Evolutionary conservation across 2,113 vertebrate species (phyloP), one percentile per base, ranked within the genome.

Genomic region (Ptilorrhoa leucosticta): DNA sequence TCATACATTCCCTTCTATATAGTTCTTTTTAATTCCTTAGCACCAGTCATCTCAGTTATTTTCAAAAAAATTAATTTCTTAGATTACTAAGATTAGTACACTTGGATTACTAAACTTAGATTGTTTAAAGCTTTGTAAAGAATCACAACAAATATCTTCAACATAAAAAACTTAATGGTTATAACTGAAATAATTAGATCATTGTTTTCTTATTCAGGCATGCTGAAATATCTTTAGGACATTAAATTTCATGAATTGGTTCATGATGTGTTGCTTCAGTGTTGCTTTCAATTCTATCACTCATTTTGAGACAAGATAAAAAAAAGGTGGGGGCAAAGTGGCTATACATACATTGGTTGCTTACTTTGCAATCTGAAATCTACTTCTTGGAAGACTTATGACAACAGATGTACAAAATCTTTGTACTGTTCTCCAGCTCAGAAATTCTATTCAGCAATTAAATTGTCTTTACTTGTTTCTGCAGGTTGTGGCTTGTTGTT

Each of bases 1-100:
- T 92, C 45, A 85, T 81, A 65, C 15, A 72, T 64, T 93, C 6
- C 3, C 45, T 96, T 96, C 54, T 75, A 83, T 83, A 77, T 68
- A 96, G 92, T 84, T 96, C 4, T 83, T 96, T 98, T 96, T 95
- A 93, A 97, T 97, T 97, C 90, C 69, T 96, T 95, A 97, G 70
- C 79, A 97, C 39, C 70, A 89, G 54, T 69, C 69, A 95, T 96
- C 63, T 96, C 70, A 95, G 56, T 82, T 48, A 96, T 94, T 96
- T 77, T 58, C 84, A 56, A 93, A 40, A 83, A 83, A 83, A 22
- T 71, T 11, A 56, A 85, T 88, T 89, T 90, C 78, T 94, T 93
- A 91, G 51, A 92, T 92, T 96, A 76, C 26, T 31, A 44, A 35
- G 7, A 31, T 31, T 42, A 57, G 65, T 42, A 76, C 42, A 42